Conservation (phyloP, 2,113 vertebrate genomes). For the Anser brachyrhynchus region DNA sequence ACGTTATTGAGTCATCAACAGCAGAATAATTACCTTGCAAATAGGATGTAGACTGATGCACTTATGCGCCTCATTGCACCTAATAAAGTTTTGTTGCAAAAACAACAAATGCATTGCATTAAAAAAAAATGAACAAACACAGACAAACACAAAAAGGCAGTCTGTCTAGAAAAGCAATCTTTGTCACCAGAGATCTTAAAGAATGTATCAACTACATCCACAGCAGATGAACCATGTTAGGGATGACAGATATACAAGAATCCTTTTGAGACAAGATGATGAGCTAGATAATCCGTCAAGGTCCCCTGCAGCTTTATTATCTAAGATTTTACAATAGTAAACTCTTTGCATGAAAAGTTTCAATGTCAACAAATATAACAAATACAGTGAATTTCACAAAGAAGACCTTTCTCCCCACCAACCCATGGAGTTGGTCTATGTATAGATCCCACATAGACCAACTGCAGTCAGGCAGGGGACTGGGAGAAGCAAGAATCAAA, state of each 20-base stretch:
- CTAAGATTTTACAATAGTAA: background rate
- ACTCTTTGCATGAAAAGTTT: background rate
- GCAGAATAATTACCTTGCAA: background rate
- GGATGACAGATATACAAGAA: background rate
- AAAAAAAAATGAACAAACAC: background rate
- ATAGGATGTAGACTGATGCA: background rate
- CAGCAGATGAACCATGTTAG: background rate
- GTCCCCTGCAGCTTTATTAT: background rate
- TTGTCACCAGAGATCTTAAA: background rate
- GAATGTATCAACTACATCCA: background rate
- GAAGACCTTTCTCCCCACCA: background rate
- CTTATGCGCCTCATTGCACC: background rate
- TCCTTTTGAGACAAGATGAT: background rate
- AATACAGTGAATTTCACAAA: background rate
- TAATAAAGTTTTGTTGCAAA: background rate
- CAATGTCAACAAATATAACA: background rate
- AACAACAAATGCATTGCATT: background rate
- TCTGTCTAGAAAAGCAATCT: background rate
- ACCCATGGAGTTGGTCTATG: background rate
- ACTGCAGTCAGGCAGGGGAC: background rate
- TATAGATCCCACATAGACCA: background rate
- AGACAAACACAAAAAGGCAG: background rate
- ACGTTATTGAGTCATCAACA: background rate
- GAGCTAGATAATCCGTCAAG: background rate
- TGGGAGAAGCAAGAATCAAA: background rate